Evolutionary conservation across 2,888 invertebrate species (phyloP), one percentile per base, ranked within the genome.

Genomic region (Drosophila niveifrons): DNA sequence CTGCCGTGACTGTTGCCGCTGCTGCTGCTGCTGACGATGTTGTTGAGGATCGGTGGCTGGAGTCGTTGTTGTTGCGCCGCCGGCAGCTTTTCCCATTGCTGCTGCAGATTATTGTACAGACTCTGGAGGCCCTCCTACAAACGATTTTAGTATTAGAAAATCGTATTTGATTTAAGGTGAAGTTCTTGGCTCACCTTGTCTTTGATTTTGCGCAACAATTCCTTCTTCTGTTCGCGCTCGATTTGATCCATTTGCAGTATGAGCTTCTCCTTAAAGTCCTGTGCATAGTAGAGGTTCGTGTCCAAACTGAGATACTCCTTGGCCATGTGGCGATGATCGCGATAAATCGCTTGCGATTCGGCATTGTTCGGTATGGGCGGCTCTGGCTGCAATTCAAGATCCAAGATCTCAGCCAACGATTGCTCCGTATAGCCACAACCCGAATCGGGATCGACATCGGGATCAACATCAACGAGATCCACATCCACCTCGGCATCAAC

Each of bases 281-380:
- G 95, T 65, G 97, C 93, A 88, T 96, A 95, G 39, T 96, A 96
- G 70, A 97, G 94, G 93, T 98, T 97, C 39, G 97, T 97, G 93
- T 97, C 97, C 81, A 97, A 96, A 92, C 96, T 96, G 65, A 98
- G 94, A 93, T 97, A 98, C 92, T 98, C 97, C 92, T 97, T 95
- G 64, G 97, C 97, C 79, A 98, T 93, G 93, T 96, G 94, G 90
- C 96, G 96, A 91, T 98, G 98, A 88, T 98, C 96, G 78, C 97
- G 95, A 91, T 96, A 98, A 88, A 98, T 96, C 77, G 95, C 94
- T 91, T 96, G 94, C 57, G 98, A 98, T 91, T 96, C 95, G 15
- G 95, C 94, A 89, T 95, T 95, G 85, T 93, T 94, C 80, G 95
- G 94, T 93, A 97, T 96, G 13, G 98, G 98, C 41, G 96, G 95